These are phyloP conservation scores for Manis javanica DNA, from an alignment of 2,797 vertebrate species.

Conservation along the genomic window DNA sequence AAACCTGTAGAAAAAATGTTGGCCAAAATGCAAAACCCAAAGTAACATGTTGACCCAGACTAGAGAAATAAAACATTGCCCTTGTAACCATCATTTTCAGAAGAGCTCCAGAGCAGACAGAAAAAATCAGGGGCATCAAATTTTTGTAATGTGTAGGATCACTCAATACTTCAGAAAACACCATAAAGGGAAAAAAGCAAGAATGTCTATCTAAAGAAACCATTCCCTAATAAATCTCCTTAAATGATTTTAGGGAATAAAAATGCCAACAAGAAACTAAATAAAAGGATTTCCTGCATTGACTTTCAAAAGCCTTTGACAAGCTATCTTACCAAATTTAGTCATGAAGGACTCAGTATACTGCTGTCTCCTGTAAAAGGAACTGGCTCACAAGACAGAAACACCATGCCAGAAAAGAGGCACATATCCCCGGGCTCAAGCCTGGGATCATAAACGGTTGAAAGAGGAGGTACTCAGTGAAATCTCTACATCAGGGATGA, in stretches of 20 bases:
- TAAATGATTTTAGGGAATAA: slow-evolving; percentile 23
- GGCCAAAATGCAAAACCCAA: neutral
- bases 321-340: neutral
- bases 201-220: neutral
- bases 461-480: neutral
- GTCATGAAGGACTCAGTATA: neutral
- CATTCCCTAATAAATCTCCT: neutral
- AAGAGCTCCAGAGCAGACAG: neutral
- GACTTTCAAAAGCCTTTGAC: slow-evolving; percentile 41
- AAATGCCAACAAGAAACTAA: slow-evolving; percentile 14
- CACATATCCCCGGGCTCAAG: neutral
- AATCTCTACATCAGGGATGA: neutral
- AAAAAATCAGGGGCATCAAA: neutral
- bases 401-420: neutral
- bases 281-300: neutral
- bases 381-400: neutral
- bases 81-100: neutral
- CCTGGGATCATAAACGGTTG: neutral
- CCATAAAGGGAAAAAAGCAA: neutral
- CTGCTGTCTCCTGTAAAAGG: neutral
- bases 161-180: neutral
- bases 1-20: neutral
- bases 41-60: neutral
- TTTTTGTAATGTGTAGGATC: neutral
- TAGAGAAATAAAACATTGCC: neutral